A percentile compares a stretch with the other conserved stretches of the same genome.
Evolutionary conservation across 2,113 vertebrate species (phyloP).

Genomic region (Oncorhynchus mykiss): DNA sequence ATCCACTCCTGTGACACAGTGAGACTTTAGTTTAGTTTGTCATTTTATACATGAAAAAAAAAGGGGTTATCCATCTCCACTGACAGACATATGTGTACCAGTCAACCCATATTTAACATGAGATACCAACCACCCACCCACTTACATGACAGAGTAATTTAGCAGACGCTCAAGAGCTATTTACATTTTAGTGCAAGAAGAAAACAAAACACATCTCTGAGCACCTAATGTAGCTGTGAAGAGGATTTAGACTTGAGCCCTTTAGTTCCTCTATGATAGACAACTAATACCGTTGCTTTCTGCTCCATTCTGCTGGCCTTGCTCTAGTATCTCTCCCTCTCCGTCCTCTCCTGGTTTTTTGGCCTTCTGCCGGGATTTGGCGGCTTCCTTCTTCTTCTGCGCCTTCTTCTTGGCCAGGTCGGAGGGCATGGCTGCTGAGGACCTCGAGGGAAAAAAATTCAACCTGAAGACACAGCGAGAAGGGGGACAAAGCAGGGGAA

Average conservation of each 20-base stretch:
- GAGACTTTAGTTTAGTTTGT: too few species aligned
- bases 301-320: neutral
- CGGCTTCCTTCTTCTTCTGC: neutral
- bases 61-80: too few species aligned
- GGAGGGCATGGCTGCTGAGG: neutral
- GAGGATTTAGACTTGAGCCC: too few species aligned
- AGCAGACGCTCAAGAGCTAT: too few species aligned
- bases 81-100: too few species aligned
- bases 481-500: neutral
- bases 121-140: too few species aligned
- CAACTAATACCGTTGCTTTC: neutral
- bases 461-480: slow-evolving; percentile 1
- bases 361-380: neutral
- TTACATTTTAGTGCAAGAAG: too few species aligned
- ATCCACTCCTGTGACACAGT: slow-evolving; percentile 66
- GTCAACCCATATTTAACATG: too few species aligned
- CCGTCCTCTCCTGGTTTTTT: neutral
- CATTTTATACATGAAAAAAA: too few species aligned
- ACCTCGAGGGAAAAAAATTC: neutral
- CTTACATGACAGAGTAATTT: too few species aligned
- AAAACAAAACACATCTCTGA: too few species aligned
- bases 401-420: slow-evolving; percentile 8
- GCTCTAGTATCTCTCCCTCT: neutral
- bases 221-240: too few species aligned
- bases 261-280: neutral